phyloP scores from a whole-genome alignment of 2,888 invertebrate species.

The Actias luna region DNA sequence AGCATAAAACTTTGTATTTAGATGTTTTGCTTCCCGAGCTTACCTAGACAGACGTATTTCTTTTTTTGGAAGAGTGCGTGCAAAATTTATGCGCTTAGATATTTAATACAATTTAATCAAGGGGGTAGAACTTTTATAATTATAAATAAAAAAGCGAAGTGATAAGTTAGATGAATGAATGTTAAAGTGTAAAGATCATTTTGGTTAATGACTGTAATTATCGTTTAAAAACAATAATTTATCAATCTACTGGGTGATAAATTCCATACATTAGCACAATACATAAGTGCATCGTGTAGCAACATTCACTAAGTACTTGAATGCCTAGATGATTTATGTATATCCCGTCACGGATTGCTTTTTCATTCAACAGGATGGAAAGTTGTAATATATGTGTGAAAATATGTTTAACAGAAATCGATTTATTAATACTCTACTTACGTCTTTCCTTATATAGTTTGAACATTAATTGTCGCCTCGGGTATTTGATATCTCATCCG shows the following conservation, averaged over 20 bases:
- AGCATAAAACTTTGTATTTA: too few relatives aligned
- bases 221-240: neutral
- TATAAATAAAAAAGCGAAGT: too few relatives aligned
- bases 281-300: neutral
- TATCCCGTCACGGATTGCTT: conserved; percentile 1
- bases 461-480: neutral
- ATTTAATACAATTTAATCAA: too few relatives aligned
- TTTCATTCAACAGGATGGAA: conserved; percentile 10
- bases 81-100: too few relatives aligned
- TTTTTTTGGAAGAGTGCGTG: too few relatives aligned
- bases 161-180: neutral
- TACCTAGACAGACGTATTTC: too few relatives aligned
- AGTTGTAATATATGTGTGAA: conserved; percentile 11
- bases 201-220: neutral
- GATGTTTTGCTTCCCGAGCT: too few relatives aligned
- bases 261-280: neutral
- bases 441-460: conserved; percentile 4
- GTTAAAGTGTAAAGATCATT: too few relatives aligned
- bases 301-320: neutral
- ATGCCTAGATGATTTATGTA: neutral
- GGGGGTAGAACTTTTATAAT: too few relatives aligned
- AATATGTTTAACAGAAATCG: conserved; percentile 5
- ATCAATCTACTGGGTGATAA: neutral
- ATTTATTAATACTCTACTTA: neutral
- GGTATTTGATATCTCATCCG: neutral